These are phyloP conservation scores for Phasia obesa DNA, from an alignment of 2,888 invertebrate species.

Conservation along the genomic window DNA sequence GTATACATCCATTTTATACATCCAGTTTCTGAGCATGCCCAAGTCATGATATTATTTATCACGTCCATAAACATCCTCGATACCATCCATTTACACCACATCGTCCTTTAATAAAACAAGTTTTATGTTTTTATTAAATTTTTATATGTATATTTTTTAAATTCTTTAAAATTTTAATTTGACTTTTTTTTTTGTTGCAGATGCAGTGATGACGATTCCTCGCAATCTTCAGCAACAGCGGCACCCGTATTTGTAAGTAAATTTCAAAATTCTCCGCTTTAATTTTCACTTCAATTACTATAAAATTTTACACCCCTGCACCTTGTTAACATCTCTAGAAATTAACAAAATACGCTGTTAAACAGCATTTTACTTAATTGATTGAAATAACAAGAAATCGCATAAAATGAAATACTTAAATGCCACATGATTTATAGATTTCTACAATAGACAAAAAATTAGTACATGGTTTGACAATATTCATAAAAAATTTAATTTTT, in stretches of 20 bases:
- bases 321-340: background rate
- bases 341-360: background rate
- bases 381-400: too few relatives aligned
- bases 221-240: conserved; percentile 73
- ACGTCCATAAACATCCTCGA: too few relatives aligned
- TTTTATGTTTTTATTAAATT: too few relatives aligned
- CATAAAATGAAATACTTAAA: background rate
- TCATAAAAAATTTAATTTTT: background rate
- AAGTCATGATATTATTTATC: too few relatives aligned
- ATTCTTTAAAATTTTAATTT: too few relatives aligned
- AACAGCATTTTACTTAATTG: background rate
- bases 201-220: conserved; percentile 76
- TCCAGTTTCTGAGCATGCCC: too few relatives aligned
- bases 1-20: too few relatives aligned
- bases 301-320: too few relatives aligned
- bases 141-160: too few relatives aligned
- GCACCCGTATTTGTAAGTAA: conserved; percentile 77
- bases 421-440: conserved; percentile 11
- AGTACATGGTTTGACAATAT: background rate
- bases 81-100: too few relatives aligned
- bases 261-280: background rate
- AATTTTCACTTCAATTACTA: too few relatives aligned
- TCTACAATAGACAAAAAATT: conserved; percentile 12
- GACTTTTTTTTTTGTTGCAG: conserved; percentile 71
- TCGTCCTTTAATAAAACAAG: too few relatives aligned